These are phyloP conservation scores for Anarsia innoxiella DNA, from an alignment of 2,888 invertebrate genomes.

Conservation along the genomic window DNA sequence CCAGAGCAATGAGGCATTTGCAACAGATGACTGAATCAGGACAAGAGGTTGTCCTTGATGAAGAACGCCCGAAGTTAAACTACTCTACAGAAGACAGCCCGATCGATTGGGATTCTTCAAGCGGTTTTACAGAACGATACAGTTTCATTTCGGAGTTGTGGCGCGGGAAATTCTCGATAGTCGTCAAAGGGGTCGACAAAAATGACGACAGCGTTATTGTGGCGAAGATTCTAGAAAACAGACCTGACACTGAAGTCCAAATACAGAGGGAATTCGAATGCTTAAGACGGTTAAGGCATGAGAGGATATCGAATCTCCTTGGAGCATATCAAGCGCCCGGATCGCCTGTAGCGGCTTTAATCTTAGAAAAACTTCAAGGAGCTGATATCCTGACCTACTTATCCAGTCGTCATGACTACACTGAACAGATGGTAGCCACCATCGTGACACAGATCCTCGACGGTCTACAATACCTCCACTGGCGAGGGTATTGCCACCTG, in stretches of 20 bases:
- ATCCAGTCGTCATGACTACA: constrained; percentile 91
- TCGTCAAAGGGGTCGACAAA: constrained; percentile 86
- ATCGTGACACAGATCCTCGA: constrained; percentile 91
- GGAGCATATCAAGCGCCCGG: constrained; percentile 83
- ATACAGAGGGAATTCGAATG: constrained; percentile 90
- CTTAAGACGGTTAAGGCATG: constrained; percentile 87
- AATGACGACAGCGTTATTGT: constrained; percentile 84
- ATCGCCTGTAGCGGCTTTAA: constrained; percentile 80
- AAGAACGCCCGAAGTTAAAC: constrained; percentile 80
- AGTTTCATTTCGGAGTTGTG: constrained; percentile 90
- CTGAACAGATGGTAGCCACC: constrained; percentile 92
- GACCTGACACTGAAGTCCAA: constrained; percentile 77
- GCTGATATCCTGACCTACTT: constrained; percentile 93
- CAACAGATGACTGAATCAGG: constrained; percentile 91
- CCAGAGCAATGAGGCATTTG: constrained; percentile 87
- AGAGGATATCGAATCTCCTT: constrained; percentile 86
- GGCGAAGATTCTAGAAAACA: constrained; percentile 86
- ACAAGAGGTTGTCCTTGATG: constrained; percentile 78
- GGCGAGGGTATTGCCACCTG: constrained; percentile 91
- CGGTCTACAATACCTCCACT: constrained; percentile 95
- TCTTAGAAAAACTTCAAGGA: constrained; percentile 91
- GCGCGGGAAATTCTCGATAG: constrained; percentile 90
- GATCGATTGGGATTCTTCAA: constrained; percentile 81
- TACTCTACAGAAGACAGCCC: constrained; percentile 85
- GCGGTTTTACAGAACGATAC: constrained; percentile 83